These are phyloP conservation scores for Choristoneura rosaceana DNA, from an alignment of 2,888 invertebrate genomes.

Conservation along the genomic window DNA sequence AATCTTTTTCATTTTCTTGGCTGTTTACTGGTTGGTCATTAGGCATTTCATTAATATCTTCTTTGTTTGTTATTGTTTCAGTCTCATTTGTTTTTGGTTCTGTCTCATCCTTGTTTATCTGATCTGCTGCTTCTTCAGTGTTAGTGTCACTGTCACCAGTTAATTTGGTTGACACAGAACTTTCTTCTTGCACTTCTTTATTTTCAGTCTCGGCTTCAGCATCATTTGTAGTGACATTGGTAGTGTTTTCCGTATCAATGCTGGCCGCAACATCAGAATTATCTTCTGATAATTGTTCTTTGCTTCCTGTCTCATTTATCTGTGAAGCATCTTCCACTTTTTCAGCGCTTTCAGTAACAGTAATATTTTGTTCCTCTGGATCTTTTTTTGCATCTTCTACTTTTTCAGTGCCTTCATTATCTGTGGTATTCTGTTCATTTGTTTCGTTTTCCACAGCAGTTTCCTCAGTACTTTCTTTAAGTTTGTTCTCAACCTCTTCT, in stretches of 20 bases:
- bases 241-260: constrained; percentile 5
- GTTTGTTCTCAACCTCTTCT: constrained; percentile 37
- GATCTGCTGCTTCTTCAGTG: constrained; percentile 51
- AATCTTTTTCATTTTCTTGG: constrained; percentile 42
- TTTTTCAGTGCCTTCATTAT: constrained; percentile 29
- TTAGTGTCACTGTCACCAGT: constrained; percentile 28
- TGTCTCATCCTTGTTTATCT: background rate
- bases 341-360: background rate
- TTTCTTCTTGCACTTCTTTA: constrained; percentile 9
- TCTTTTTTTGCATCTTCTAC: constrained; percentile 28
- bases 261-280: constrained; percentile 15
- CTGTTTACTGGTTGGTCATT: background rate
- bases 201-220: constrained; percentile 15
- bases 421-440: constrained; percentile 21
- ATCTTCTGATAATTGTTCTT: constrained; percentile 3
- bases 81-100: constrained; percentile 21
- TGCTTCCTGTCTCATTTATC: constrained; percentile 34
- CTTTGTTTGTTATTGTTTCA: constrained; percentile 4
- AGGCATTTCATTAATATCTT: background rate
- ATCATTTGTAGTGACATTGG: constrained; percentile 29
- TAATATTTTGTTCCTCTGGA: constrained; percentile 1
- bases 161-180: background rate
- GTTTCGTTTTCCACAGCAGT: constrained; percentile 26
- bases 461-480: constrained; percentile 32
- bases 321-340: constrained; percentile 1